Base-by-base conservation (phyloP, 2,113 vertebrate genomes). In the Colistium nudipinnis region DNA sequence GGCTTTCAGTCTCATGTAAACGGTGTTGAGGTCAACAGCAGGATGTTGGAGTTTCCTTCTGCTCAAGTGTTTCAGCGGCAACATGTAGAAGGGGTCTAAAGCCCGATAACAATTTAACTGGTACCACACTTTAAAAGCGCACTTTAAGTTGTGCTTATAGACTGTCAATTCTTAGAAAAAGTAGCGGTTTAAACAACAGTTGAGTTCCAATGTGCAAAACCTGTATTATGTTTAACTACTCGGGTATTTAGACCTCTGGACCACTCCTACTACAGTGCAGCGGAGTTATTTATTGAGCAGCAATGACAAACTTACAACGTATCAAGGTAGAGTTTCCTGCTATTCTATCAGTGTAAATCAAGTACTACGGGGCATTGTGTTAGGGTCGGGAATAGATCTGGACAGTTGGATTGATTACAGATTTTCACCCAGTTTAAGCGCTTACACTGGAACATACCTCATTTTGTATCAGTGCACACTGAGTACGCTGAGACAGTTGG, bases 11-110 rank as follows among this genome's bases (percentile, higher is more conserved):
- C 17, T 55, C 17, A 38, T 49, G 19, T 33, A 17, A 43, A 43
- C 19, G 43, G 47, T 47, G n/a, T 22, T 69, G 2, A 39, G 49
- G 36, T 62, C 62, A 70, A 36, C 48, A 54, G 43, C 73, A 82
- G 28, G 59, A 71, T 51, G 24, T n/a, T n/a, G 24, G 27, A 0
- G 17, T 38, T 61, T 71, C 30, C 56, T 39, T 36, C 4, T 53
- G 11, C 54, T 28, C 33, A 63, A 20, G 25, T 41, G 31, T 14
- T 19, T 2, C 36, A 12, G 33, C 22, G 22, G 57, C n/a, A 16
- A 2, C 4, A 17, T 31, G 19, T 62, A 3, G 16, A 30, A 63
- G 17, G 30, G 39, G 17, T 13, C 10, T 45, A 7, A 22, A 5
- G 3, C 9, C 10, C 4, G 17, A 45, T 36, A n/a, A 43, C 6